These are phyloP conservation scores for Oncorhynchus mykiss DNA, from an alignment of 2,113 vertebrate species.

Conservation along the genomic window DNA sequence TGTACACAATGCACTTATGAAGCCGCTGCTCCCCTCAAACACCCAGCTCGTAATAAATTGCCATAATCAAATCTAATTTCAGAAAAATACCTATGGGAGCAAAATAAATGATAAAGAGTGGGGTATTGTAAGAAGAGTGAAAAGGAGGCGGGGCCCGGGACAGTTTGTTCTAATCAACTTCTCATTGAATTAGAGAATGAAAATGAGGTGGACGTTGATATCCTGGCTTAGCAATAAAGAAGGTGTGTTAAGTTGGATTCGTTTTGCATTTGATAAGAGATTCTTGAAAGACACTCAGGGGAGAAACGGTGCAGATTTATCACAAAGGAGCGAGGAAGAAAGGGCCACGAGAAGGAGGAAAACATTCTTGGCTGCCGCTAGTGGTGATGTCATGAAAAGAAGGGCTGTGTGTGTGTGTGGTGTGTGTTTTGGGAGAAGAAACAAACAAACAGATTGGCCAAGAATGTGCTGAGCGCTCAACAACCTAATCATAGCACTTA, in stretches of 20 bases:
- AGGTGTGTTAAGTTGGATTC: slow-evolving; percentile 83
- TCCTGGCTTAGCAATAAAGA: slow-evolving; percentile 85
- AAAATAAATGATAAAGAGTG: slow-evolving; percentile 86
- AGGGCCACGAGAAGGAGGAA: slow-evolving; percentile 39
- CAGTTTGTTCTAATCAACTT: slow-evolving; percentile 99
- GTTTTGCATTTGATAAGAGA: slow-evolving; percentile 97
- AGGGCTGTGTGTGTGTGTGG: slow-evolving; percentile 27
- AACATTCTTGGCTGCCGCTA: slow-evolving; percentile 72
- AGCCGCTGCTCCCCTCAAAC: slow-evolving; percentile 84
- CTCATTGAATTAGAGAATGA: slow-evolving; percentile 98
- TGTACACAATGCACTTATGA: slow-evolving; percentile 89
- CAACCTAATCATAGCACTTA: too few species aligned
- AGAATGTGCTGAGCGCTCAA: too few species aligned
- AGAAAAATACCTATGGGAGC: slow-evolving; percentile 99
- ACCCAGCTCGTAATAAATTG: slow-evolving; percentile 97
- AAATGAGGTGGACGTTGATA: slow-evolving; percentile 90
- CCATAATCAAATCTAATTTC: slow-evolving; percentile 99
- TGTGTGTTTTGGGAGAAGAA: background rate
- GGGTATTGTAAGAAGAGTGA: slow-evolving; percentile 88
- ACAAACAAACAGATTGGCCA: slow-evolving; percentile 40
- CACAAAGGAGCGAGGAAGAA: slow-evolving; percentile 85
- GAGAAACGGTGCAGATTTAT: slow-evolving; percentile 91
- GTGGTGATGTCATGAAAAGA: slow-evolving; percentile 65
- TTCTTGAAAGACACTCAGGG: slow-evolving; percentile 93
- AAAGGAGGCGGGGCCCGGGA: slow-evolving; percentile 84